Percentiles rank a stretch among this genome's conserved stretches.
phyloP scores from a whole-genome alignment of 2,797 vertebrate genomes.

The Pyrocephalus nanus region DNA sequence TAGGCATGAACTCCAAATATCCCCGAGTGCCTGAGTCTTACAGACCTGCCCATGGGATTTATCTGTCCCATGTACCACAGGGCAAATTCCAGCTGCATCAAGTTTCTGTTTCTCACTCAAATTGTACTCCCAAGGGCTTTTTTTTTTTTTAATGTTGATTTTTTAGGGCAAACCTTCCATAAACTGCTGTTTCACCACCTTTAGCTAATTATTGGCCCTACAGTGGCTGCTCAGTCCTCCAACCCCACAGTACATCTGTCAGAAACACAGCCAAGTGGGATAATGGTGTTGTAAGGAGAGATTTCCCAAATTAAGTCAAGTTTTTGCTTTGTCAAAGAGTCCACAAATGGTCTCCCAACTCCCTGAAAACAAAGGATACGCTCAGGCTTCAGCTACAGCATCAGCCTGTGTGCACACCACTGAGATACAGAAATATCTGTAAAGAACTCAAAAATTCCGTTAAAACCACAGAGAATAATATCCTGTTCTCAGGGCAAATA shows the following conservation, averaged over 20 bases:
- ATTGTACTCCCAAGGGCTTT: not conserved
- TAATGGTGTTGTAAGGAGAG: not conserved
- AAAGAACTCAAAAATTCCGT: not conserved
- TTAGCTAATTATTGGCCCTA: not conserved
- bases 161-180: not conserved
- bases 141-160: not conserved
- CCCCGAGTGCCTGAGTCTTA: fast-evolving
- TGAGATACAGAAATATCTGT: not conserved
- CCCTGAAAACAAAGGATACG: not conserved
- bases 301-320: not conserved
- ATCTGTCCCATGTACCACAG: not conserved
- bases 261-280: not conserved
- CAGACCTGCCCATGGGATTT: not conserved
- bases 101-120: not conserved
- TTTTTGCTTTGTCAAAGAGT: not conserved
- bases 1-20: not conserved
- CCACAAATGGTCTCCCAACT: not conserved
- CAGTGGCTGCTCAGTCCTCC: not conserved
- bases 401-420: not conserved
- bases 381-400: not conserved
- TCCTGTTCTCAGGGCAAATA: not conserved
- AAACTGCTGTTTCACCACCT: not conserved
- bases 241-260: not conserved
- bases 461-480: not conserved
- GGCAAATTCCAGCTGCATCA: not conserved